A percentile compares a stretch with the other conserved stretches of the same genome.
These are phyloP conservation scores for Dendrolimus pini DNA, from an alignment of 2,888 invertebrate species.

Conservation along the genomic window DNA sequence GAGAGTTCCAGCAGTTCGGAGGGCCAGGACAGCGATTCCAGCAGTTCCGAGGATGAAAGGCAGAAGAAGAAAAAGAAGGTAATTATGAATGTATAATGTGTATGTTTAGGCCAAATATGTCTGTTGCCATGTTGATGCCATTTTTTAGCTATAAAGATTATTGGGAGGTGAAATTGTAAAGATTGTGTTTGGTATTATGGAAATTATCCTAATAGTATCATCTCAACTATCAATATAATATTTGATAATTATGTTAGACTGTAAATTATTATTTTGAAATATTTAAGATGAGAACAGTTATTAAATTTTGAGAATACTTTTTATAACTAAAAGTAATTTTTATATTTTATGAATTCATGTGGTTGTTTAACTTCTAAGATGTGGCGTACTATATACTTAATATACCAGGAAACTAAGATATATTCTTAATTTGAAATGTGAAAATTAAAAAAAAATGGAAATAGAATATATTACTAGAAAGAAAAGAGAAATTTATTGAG, in stretches of 20 bases:
- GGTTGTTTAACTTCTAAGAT: too few species aligned
- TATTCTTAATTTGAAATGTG: too few species aligned
- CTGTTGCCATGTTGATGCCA: conserved; percentile 14
- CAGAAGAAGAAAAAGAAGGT: conserved; percentile 67
- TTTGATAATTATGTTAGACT: conserved; percentile 4
- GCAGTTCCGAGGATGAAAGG: conserved; percentile 49
- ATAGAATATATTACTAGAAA: too few species aligned
- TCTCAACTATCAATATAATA: conserved; percentile 13
- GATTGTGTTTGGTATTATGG: conserved; percentile 24
- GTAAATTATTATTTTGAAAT: background rate
- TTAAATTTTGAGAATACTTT: too few species aligned
- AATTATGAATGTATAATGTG: conserved; percentile 23
- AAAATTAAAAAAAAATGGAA: too few species aligned
- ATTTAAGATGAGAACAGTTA: background rate
- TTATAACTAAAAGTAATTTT: too few species aligned
- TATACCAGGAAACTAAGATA: too few species aligned
- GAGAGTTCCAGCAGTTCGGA: conserved; percentile 68
- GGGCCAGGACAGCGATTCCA: conserved; percentile 50
- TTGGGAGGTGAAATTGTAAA: conserved; percentile 16
- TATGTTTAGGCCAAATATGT: background rate
- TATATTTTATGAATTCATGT: too few species aligned
- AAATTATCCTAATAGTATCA: conserved; percentile 5
- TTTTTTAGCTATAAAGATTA: conserved; percentile 11
- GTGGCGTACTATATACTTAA: too few species aligned
- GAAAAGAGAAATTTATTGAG: too few species aligned